Conservation (phyloP, 1,140 invertebrate genomes). For the Babylonia areolata region DNA sequence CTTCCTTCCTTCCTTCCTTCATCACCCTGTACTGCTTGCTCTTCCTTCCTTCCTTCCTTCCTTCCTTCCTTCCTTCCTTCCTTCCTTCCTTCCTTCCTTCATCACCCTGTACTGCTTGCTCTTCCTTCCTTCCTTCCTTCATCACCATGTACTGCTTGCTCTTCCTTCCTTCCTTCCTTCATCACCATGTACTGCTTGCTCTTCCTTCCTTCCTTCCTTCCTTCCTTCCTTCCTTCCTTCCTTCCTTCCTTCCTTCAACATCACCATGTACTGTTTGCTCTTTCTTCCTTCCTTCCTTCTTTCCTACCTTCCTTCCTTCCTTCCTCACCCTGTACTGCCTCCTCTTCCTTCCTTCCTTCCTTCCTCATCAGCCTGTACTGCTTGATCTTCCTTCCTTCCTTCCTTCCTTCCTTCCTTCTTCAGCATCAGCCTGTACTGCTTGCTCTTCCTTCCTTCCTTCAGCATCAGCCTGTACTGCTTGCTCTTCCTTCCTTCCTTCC, state of each 20-base stretch:
- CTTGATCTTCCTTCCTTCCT: too few species aligned
- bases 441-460: too few species aligned
- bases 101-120: too few species aligned
- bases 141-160: background rate
- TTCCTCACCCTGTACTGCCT: too few species aligned
- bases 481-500: too few species aligned
- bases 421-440: too few species aligned
- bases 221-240: background rate
- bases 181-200: background rate
- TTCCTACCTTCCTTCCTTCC: too few species aligned
- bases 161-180: background rate
- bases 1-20: background rate
- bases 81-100: slow-evolving; percentile 40
- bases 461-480: too few species aligned
- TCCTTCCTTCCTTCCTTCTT: too few species aligned
- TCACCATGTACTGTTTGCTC: background rate
- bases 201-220: background rate
- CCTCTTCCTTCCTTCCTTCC: too few species aligned
- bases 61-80: slow-evolving; percentile 33
- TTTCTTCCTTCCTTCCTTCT: background rate
- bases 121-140: slow-evolving; percentile 38
- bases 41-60: slow-evolving; percentile 40
- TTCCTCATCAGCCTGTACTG: too few species aligned
- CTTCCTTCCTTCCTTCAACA: background rate
- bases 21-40: background rate